Percentiles rank a stretch among this genome's conserved stretches.
Evolutionary conservation across 2,113 vertebrate genomes (phyloP).

Genomic region (Channa maculata): DNA sequence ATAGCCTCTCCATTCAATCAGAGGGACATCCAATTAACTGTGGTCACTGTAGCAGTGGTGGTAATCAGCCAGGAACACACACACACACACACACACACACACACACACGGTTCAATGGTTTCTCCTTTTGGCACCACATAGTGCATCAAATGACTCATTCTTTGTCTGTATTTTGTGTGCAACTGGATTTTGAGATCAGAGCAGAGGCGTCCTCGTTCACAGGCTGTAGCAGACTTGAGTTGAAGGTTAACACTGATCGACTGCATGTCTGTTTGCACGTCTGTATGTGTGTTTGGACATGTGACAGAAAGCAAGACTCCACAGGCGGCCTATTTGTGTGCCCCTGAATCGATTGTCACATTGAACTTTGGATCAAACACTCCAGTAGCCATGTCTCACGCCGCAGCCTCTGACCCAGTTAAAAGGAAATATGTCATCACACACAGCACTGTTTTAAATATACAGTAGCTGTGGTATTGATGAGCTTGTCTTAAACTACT

Average conservation of each 20-base stretch:
- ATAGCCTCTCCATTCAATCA: conserved; percentile 2
- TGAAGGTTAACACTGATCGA: not conserved
- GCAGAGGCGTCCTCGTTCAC: not conserved
- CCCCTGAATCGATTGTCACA: too few relatives aligned
- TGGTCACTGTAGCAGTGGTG: not conserved
- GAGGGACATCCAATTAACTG: conserved; percentile 5
- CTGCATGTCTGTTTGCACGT: too few relatives aligned
- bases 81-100: not conserved
- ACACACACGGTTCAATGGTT: not conserved
- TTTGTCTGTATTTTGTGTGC: too few relatives aligned
- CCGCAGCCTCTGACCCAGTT: not conserved
- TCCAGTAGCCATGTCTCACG: too few relatives aligned
- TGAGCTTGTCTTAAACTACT: too few relatives aligned
- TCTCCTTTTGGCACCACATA: conserved; percentile 13
- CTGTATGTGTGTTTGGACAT: conserved; percentile 11
- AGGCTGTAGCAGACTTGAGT: conserved; percentile 39
- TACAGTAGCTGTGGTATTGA: too few relatives aligned
- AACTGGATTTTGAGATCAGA: not conserved
- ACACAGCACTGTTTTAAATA: too few relatives aligned
- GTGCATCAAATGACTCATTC: not conserved
- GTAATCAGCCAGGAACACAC: conserved; percentile 1
- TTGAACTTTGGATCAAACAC: too few relatives aligned
- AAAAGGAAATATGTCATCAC: not conserved
- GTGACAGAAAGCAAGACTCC: conserved; percentile 1
- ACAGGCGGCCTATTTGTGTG: not conserved